Percentiles rank a stretch among this genome's conserved stretches.
phyloP scores from a whole-genome alignment of 2,797 vertebrate species.

The Botia kubotai region DNA sequence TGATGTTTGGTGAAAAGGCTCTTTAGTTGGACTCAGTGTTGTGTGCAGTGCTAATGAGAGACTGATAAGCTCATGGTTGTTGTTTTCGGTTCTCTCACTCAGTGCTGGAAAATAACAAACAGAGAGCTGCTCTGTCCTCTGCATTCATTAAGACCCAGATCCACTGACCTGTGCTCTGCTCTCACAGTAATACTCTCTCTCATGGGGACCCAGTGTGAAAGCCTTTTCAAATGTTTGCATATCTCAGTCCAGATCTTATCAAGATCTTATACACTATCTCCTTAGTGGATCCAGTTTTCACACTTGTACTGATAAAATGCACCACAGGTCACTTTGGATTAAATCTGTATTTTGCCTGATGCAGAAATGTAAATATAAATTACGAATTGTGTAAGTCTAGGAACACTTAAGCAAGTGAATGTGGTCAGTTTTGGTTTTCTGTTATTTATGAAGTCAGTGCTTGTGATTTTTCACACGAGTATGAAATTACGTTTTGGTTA shows the following conservation, averaged over 20 bases:
- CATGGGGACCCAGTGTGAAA: not conserved
- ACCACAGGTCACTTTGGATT: no score
- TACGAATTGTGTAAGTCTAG: no score
- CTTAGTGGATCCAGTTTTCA: not conserved
- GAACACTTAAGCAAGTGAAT: not conserved
- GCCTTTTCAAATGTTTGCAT: not conserved
- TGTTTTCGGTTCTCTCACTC: slow-evolving; percentile 26
- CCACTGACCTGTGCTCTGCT: slow-evolving; percentile 39
- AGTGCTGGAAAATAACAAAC: slow-evolving; percentile 44
- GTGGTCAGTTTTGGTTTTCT: not conserved
- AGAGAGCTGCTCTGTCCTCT: slow-evolving; percentile 45
- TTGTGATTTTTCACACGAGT: not conserved
- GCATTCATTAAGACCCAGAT: slow-evolving; percentile 44
- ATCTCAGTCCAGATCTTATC: not conserved
- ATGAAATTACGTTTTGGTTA: not conserved
- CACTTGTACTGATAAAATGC: not conserved
- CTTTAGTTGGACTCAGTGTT: slow-evolving; percentile 35
- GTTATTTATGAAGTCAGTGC: not conserved
- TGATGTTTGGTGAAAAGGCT: slow-evolving; percentile 27
- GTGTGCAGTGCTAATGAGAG: slow-evolving; percentile 56
- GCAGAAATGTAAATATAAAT: no score
- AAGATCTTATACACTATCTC: not conserved
- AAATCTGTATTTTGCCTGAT: no score
- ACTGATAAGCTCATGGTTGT: slow-evolving; percentile 47
- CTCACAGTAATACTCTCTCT: slow-evolving; percentile 38